These are phyloP conservation scores for Coendou prehensilis DNA, from an alignment of 2,797 vertebrate genomes.

Conservation along the genomic window DNA sequence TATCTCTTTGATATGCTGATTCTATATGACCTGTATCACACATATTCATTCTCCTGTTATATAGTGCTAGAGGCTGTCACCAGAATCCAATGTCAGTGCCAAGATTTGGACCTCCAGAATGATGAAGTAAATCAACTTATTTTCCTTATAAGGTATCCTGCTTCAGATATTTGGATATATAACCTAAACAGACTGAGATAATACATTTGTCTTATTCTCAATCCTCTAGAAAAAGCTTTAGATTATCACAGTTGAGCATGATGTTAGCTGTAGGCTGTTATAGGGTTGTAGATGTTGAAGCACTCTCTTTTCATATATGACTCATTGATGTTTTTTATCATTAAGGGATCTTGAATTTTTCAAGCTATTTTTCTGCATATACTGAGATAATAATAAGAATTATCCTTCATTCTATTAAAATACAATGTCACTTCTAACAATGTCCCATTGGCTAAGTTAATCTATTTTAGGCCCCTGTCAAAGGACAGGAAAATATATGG, in stretches of 20 bases:
- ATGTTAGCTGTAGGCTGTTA: background rate
- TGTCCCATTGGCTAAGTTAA: background rate
- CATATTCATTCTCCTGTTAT: no score
- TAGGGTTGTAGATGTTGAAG: background rate
- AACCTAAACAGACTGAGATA: background rate
- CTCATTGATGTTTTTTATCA: background rate
- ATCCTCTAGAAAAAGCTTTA: background rate
- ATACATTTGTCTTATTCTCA: background rate
- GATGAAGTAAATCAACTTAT: background rate
- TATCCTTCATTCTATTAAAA: background rate
- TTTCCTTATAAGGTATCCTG: background rate
- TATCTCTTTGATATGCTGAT: background rate
- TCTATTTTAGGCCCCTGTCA: background rate
- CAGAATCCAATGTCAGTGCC: background rate
- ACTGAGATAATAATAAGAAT: background rate
- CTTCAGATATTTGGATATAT: background rate
- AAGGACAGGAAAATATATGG: background rate
- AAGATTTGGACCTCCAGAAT: background rate
- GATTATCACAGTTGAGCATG: background rate
- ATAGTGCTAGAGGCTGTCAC: background rate
- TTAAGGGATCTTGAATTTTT: background rate
- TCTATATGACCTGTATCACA: background rate
- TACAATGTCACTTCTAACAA: background rate
- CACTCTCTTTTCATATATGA: background rate
- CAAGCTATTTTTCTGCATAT: background rate